A percentile compares a stretch with the other conserved stretches of the same genome.
phyloP scores from a whole-genome alignment of 2,797 vertebrate species.

The Dallia pectoralis region DNA sequence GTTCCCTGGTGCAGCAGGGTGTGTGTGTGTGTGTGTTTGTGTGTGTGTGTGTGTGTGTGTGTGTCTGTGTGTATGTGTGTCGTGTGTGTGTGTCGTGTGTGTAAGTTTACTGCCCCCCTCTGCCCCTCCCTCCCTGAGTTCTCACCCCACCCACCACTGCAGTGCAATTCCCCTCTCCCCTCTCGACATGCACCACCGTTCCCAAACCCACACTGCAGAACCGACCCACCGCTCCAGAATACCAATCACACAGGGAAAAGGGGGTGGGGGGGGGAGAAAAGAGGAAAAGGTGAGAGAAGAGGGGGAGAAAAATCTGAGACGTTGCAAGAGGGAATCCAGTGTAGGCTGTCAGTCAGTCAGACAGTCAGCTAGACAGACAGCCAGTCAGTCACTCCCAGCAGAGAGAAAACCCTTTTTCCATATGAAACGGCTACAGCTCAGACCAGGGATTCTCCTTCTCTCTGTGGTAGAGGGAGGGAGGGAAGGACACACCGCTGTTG shows the following conservation, averaged over 20 bases:
- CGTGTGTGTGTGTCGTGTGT: constrained; percentile 8
- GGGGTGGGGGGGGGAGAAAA: constrained; percentile 17
- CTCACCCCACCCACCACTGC: constrained; percentile 56
- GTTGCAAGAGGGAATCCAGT: neutral
- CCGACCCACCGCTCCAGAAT: constrained; percentile 66
- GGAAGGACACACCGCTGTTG: neutral
- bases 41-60: no score
- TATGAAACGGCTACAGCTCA: constrained; percentile 45
- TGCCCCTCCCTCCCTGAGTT: neutral
- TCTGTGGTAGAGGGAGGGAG: constrained; percentile 34
- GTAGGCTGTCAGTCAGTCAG: neutral
- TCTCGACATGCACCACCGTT: constrained; percentile 61
- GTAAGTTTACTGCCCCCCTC: constrained; percentile 45
- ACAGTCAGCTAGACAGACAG: neutral
- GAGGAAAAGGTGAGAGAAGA: neutral
- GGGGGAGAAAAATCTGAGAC: neutral
- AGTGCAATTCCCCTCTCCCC: constrained; percentile 58
- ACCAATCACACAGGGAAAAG: constrained; percentile 63
- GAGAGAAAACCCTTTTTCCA: constrained; percentile 35
- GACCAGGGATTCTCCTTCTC: constrained; percentile 67
- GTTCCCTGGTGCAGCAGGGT: constrained; percentile 57
- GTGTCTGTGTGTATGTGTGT: constrained; percentile 21
- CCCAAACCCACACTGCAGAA: constrained; percentile 77
- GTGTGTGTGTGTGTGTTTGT: constrained; percentile 19
- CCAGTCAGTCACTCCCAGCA: constrained; percentile 19